These are phyloP conservation scores for Okamejei kenojei DNA, from an alignment of 2,797 vertebrate species.

Conservation along the genomic window DNA sequence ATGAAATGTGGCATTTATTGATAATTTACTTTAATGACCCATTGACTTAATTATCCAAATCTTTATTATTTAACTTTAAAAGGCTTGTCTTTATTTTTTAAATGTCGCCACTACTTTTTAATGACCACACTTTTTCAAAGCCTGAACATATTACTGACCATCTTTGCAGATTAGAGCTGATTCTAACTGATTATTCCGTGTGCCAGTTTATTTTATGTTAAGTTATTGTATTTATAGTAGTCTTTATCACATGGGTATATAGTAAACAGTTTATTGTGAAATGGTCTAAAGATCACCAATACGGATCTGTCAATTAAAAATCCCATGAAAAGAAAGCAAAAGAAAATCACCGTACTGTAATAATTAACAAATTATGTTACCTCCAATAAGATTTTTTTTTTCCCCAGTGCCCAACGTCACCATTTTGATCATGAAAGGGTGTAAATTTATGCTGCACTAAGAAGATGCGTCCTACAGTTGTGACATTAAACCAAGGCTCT, in stretches of 20 bases:
- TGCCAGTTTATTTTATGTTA: not conserved
- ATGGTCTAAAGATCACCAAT: slow-evolving; percentile 19
- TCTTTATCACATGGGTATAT: not conserved
- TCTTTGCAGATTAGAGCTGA: slow-evolving; percentile 6
- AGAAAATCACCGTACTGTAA: not conserved
- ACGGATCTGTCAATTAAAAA: not conserved
- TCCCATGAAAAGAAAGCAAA: not conserved
- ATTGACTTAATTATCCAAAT: not conserved
- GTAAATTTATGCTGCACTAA: not conserved
- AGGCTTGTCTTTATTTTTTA: too few species aligned
- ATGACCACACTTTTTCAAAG: too few species aligned
- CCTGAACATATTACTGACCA: not conserved
- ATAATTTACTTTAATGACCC: not conserved
- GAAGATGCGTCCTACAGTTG: too few species aligned
- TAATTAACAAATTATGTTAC: not conserved
- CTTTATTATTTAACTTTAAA: not conserved
- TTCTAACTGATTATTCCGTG: slow-evolving; percentile 14
- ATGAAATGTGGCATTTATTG: not conserved
- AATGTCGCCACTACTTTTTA: not conserved
- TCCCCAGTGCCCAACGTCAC: too few species aligned
- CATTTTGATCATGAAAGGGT: too few species aligned
- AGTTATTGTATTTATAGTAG: not conserved
- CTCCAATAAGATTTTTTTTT: not conserved
- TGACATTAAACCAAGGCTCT: too few species aligned
- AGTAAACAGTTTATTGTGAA: slow-evolving; percentile 33